Evolutionary conservation across 2,888 invertebrate genomes (phyloP).

Genomic region (Apamea monoglypha): DNA sequence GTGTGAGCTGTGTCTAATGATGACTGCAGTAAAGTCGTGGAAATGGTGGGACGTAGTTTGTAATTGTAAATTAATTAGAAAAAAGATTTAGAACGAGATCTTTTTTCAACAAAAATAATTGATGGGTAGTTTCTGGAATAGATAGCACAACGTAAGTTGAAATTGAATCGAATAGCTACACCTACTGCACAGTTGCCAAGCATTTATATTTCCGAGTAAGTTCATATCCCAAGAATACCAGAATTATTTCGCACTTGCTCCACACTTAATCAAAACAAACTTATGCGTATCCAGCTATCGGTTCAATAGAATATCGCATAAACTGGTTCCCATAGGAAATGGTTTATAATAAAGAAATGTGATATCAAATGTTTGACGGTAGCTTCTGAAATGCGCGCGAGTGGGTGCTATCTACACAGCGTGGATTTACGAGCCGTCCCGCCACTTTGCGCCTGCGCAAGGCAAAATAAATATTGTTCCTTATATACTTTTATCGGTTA

Average conservation of each 20-base stretch:
- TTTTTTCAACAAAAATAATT: neutral
- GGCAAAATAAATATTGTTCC: constrained; percentile 58
- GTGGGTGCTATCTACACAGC: constrained; percentile 80
- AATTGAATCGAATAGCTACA: neutral
- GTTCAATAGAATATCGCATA: constrained; percentile 62
- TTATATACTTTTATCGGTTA: constrained; percentile 62
- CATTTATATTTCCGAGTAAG: neutral
- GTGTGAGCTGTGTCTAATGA: neutral
- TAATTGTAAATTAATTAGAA: neutral
- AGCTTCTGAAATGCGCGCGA: constrained; percentile 86
- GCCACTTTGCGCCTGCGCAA: constrained; percentile 73
- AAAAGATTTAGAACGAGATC: too few species aligned
- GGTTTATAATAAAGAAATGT: constrained; percentile 76
- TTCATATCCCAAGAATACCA: constrained; percentile 25
- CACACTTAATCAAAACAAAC: constrained; percentile 59
- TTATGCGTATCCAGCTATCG: constrained; percentile 57
- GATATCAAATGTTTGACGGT: constrained; percentile 81
- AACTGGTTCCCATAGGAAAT: constrained; percentile 67
- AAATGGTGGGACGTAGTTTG: neutral
- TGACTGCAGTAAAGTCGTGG: constrained; percentile 7
- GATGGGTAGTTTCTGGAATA: neutral
- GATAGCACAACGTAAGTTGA: neutral
- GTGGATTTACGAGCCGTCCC: constrained; percentile 77
- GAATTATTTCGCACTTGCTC: constrained; percentile 42
- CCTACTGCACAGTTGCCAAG: neutral